These are phyloP conservation scores for Griposia aprilina DNA, from an alignment of 2,888 invertebrate species.

Conservation along the genomic window DNA sequence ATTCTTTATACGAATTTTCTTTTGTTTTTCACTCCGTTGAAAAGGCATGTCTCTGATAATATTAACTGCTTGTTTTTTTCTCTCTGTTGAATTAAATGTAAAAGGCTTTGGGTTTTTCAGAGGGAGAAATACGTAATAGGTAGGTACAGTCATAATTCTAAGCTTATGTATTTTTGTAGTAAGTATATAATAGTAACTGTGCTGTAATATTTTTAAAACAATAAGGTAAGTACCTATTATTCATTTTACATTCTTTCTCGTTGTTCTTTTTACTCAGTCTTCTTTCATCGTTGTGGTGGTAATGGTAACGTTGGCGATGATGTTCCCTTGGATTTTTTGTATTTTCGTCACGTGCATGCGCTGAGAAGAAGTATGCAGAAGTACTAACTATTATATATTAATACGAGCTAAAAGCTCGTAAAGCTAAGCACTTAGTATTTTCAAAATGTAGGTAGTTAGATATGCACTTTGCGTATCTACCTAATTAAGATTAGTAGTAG, in stretches of 20 bases:
- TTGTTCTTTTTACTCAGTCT: not conserved
- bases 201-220: not conserved
- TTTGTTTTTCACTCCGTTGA: conserved; percentile 85
- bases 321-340: not conserved
- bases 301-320: not conserved
- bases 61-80: conserved; percentile 68
- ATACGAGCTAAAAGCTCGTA: not conserved
- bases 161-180: not conserved
- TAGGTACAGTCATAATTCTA: conserved; percentile 5
- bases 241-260: not conserved
- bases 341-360: not conserved
- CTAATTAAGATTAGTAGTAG: not conserved
- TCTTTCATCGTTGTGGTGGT: not conserved
- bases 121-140: conserved; percentile 21
- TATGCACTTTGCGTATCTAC: no score
- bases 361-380: not conserved
- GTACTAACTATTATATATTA: not conserved
- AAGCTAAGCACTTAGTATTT: not conserved
- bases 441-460: no score
- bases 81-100: conserved; percentile 58
- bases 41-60: conserved; percentile 71
- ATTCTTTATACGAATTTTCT: conserved; percentile 88
- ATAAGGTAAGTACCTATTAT: not conserved
- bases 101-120: conserved; percentile 51
- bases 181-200: not conserved